Evolutionary conservation across 2,113 vertebrate species (phyloP).

Genomic region (Lamprologus sp.): DNA sequence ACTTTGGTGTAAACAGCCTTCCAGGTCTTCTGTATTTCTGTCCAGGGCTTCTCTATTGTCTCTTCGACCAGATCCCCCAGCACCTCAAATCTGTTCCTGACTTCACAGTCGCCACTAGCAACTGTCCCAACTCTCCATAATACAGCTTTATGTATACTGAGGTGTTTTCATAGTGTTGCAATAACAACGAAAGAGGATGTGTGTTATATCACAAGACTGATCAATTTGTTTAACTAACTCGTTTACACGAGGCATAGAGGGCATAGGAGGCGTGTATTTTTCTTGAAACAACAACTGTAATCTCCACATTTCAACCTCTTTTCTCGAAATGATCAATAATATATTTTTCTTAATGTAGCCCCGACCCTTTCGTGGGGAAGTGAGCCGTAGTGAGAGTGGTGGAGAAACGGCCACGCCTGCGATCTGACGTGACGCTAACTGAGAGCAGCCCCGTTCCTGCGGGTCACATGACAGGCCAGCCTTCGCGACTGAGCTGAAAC

Average conservation of each 20-base stretch:
- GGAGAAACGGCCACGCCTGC: background rate
- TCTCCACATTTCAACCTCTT: background rate
- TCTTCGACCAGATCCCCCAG: rapidly evolving
- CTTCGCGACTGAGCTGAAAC: slow-evolving; percentile 23
- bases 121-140: background rate
- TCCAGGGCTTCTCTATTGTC: background rate
- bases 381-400: background rate
- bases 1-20: background rate
- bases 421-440: background rate
- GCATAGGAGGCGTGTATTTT: background rate
- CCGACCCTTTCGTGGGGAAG: background rate
- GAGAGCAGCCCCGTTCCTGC: background rate
- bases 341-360: background rate
- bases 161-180: background rate
- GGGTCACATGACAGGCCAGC: slow-evolving; percentile 67
- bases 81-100: background rate
- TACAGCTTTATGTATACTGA: background rate
- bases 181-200: background rate
- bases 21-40: background rate
- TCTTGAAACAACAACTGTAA: background rate
- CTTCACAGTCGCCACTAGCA: background rate
- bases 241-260: background rate
- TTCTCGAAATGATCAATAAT: background rate
- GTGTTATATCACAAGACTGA: background rate
- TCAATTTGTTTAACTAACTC: background rate